Percentiles rank a stretch among this genome's conserved stretches.
Evolutionary conservation across 2,797 vertebrate species (phyloP).

Genomic region (Neosalanx taihuensis): DNA sequence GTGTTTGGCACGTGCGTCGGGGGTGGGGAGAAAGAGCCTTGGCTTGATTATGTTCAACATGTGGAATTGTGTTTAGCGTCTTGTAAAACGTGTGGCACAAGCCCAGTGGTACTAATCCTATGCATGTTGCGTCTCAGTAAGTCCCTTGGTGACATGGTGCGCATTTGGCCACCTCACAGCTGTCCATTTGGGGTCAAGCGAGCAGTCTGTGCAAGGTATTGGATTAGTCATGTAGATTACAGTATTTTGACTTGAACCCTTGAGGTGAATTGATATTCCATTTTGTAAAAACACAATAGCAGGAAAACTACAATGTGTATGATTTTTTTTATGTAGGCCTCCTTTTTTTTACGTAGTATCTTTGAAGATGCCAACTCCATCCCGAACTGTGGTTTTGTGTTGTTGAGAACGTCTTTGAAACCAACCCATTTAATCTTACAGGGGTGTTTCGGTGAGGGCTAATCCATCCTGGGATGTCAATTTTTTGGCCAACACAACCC

Average conservation of each 20-base stretch:
- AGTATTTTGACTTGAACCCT: too few relatives aligned
- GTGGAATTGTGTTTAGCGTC: conserved; percentile 55
- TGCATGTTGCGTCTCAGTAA: conserved; percentile 58
- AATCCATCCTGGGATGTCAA: conserved; percentile 71
- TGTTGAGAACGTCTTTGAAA: conserved; percentile 10
- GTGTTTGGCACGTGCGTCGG: conserved; percentile 12
- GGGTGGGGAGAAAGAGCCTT: conserved; percentile 57
- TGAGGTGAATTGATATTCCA: too few relatives aligned
- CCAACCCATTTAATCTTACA: conserved; percentile 47
- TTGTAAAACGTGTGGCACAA: conserved; percentile 54
- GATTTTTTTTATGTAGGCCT: too few relatives aligned
- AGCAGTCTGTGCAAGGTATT: too few relatives aligned
- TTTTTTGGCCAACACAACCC: conserved; percentile 54
- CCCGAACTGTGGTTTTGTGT: not conserved
- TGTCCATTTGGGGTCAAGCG: conserved; percentile 65
- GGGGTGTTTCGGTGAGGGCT: conserved; percentile 32
- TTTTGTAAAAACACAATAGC: too few relatives aligned
- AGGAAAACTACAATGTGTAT: too few relatives aligned
- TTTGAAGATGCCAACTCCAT: too few relatives aligned
- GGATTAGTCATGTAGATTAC: too few relatives aligned
- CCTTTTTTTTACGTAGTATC: too few relatives aligned
- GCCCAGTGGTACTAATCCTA: conserved; percentile 67
- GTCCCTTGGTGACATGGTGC: conserved; percentile 62
- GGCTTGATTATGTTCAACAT: conserved; percentile 59
- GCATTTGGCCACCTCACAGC: conserved; percentile 71